Evolutionary conservation across 30 jellyfish, hydroid and myxozoan genomes (phyloP).

Genomic region (Cassiopea andromeda): DNA sequence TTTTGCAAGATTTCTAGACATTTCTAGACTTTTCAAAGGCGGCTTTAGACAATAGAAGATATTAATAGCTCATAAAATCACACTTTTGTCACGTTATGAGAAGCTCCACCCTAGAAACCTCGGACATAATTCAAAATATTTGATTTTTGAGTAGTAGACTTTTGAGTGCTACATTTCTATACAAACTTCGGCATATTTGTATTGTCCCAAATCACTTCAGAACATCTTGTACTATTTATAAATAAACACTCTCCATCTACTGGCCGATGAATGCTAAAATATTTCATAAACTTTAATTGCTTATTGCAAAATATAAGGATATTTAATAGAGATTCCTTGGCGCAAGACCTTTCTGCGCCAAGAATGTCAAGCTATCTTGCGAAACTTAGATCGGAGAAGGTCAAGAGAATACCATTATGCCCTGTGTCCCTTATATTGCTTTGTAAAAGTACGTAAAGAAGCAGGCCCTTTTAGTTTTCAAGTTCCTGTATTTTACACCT

Average conservation of each 20-base stretch:
- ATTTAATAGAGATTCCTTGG: background rate
- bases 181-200: background rate
- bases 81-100: background rate
- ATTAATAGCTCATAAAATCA: background rate
- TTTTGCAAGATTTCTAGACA: too few species aligned
- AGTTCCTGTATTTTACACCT: too few species aligned
- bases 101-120: background rate
- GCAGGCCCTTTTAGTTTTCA: too few species aligned
- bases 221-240: background rate
- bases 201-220: background rate
- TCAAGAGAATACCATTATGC: too few species aligned
- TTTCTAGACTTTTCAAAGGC: too few species aligned
- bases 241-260: background rate
- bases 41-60: too few species aligned
- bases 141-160: background rate
- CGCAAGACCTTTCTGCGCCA: too few species aligned
- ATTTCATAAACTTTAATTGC: background rate
- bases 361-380: too few species aligned
- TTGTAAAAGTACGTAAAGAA: too few species aligned
- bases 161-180: background rate
- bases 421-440: too few species aligned
- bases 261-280: background rate
- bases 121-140: slow-evolving; percentile 4
- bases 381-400: too few species aligned
- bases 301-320: background rate